phyloP scores from a whole-genome alignment of 2,888 invertebrate species.

The Trachelus iudaicus region DNA sequence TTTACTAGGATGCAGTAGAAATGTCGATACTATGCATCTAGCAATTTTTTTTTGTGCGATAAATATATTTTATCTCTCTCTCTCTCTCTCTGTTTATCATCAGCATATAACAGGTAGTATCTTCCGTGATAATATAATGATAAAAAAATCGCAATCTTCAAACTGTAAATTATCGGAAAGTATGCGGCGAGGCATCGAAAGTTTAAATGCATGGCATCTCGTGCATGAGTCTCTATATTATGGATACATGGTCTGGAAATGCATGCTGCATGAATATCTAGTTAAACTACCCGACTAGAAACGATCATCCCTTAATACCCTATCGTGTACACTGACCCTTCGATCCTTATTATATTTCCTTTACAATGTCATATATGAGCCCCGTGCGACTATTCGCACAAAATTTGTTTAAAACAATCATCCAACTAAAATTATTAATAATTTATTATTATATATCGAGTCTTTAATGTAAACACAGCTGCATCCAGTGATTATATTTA shows the following conservation, averaged over 20 bases:
- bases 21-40: background rate
- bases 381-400: background rate
- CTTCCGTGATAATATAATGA: background rate
- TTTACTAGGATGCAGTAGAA: background rate
- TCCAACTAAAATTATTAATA: background rate
- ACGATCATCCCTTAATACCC: conserved; percentile 24
- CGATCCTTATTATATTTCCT: background rate
- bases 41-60: no score
- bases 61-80: no score
- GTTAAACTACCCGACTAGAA: conserved; percentile 24
- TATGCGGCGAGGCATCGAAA: background rate
- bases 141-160: background rate
- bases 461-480: background rate
- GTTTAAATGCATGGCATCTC: background rate
- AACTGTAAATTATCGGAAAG: background rate
- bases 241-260: background rate
- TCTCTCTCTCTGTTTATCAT: no score
- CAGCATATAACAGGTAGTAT: background rate
- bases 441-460: background rate
- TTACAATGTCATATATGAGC: conserved; percentile 7
- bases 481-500: background rate
- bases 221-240: background rate
- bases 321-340: conserved; percentile 21
- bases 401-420: background rate
- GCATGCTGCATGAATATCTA: conserved; percentile 51